phyloP scores from a whole-genome alignment of 1,140 invertebrate genomes.

The Eupristina koningsbergeri region DNA sequence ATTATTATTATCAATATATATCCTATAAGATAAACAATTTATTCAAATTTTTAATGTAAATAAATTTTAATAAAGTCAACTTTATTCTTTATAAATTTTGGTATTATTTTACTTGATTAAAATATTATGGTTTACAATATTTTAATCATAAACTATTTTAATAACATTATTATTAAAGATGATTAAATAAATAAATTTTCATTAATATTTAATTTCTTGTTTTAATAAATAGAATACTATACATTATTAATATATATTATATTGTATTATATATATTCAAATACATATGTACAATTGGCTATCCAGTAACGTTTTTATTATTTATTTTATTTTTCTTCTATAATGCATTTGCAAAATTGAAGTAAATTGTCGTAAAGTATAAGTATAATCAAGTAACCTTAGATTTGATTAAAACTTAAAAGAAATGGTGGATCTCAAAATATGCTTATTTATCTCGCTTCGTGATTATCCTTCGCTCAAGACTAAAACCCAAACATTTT shows the following conservation, averaged over 20 bases:
- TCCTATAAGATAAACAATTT: slow-evolving; percentile 45
- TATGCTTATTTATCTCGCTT: slow-evolving; percentile 58
- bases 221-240: slow-evolving; percentile 2
- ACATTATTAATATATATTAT: too few relatives aligned
- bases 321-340: slow-evolving; percentile 65
- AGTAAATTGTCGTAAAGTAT: slow-evolving; percentile 72
- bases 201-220: not conserved
- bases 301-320: slow-evolving; percentile 69
- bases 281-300: slow-evolving; percentile 64
- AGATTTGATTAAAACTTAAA: slow-evolving; percentile 68
- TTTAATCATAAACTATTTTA: slow-evolving; percentile 51
- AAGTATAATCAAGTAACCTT: slow-evolving; percentile 72
- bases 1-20: not conserved
- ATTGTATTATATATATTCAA: not conserved
- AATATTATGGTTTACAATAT: not conserved
- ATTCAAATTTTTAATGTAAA: not conserved
- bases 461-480: not conserved
- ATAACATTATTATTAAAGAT: slow-evolving; percentile 22
- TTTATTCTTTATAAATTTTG: not conserved
- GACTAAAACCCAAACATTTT: slow-evolving; percentile 22
- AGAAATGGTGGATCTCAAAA: slow-evolving; percentile 71
- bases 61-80: not conserved
- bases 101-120: not conserved
- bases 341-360: slow-evolving; percentile 72
- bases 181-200: not conserved